phyloP scores from a whole-genome alignment of 2,797 vertebrate species.

The Lepilemur septentrionalis region DNA sequence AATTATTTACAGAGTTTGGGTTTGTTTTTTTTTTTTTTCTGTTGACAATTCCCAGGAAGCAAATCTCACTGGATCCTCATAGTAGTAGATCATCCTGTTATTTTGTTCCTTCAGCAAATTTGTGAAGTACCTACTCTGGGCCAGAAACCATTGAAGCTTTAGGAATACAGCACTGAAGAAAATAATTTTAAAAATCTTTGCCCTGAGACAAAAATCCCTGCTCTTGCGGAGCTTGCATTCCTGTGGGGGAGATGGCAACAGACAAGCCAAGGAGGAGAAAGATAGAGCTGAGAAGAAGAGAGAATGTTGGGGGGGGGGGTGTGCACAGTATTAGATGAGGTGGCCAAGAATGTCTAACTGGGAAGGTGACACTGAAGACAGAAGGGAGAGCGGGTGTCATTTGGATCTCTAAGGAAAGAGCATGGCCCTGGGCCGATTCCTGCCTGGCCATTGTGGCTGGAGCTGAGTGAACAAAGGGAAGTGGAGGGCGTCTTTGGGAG shows the following conservation, averaged over 20 bases:
- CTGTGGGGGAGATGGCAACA: background rate
- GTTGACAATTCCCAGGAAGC: background rate
- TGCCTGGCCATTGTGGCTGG: fast-evolving
- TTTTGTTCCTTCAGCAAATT: background rate
- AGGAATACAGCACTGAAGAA: background rate
- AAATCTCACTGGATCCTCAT: fast-evolving
- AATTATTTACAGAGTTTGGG: no score
- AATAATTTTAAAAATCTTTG: background rate
- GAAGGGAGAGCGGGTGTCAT: background rate
- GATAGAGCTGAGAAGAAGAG: no score
- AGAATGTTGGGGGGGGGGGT: fast-evolving
- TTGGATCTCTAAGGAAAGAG: background rate
- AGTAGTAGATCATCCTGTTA: background rate
- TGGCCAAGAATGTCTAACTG: background rate
- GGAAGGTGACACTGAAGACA: background rate
- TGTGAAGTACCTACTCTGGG: background rate
- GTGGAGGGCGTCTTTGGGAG: background rate
- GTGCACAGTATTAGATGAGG: fast-evolving
- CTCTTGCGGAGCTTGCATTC: background rate
- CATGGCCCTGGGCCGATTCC: fast-evolving
- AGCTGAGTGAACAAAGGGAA: background rate
- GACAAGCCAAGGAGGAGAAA: background rate
- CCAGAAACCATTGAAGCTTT: background rate
- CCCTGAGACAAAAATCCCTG: background rate
- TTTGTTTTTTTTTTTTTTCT: no score